Percentiles rank a stretch among this genome's conserved stretches.
These are phyloP conservation scores for Timema cristinae DNA, from an alignment of 2,888 invertebrate species.

Conservation along the genomic window DNA sequence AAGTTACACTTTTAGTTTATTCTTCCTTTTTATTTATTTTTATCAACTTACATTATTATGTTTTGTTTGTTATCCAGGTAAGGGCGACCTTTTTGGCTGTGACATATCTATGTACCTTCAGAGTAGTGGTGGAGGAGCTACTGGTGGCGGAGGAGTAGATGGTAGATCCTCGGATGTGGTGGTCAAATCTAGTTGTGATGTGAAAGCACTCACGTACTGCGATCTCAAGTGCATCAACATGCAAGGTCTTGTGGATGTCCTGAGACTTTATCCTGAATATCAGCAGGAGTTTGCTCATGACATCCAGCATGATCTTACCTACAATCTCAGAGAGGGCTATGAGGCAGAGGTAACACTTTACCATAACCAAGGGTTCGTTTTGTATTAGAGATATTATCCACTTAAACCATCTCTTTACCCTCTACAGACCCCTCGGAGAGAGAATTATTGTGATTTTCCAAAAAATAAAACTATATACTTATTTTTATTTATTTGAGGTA, in stretches of 20 bases:
- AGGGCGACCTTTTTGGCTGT: constrained; percentile 92
- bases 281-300: constrained; percentile 92
- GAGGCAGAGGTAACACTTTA: constrained; percentile 65
- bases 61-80: constrained; percentile 56
- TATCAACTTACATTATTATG: too few species aligned
- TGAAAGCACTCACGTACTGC: constrained; percentile 92
- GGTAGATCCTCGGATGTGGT: constrained; percentile 62
- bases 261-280: constrained; percentile 89
- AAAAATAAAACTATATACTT: background rate
- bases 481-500: background rate
- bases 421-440: too few species aligned
- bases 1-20: too few species aligned
- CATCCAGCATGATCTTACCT: constrained; percentile 92
- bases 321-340: constrained; percentile 89
- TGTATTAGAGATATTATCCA: too few species aligned
- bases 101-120: constrained; percentile 80
- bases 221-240: constrained; percentile 93
- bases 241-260: constrained; percentile 82
- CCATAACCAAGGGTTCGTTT: too few species aligned
- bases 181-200: constrained; percentile 91
- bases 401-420: constrained; percentile 14
- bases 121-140: constrained; percentile 50
- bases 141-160: constrained; percentile 53
- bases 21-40: too few species aligned
- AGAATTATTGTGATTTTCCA: background rate